A percentile compares a stretch with the other conserved stretches of the same genome.
These are phyloP conservation scores for Drosophila sucinea DNA, from an alignment of 1,140 invertebrate genomes.

Conservation along the genomic window DNA sequence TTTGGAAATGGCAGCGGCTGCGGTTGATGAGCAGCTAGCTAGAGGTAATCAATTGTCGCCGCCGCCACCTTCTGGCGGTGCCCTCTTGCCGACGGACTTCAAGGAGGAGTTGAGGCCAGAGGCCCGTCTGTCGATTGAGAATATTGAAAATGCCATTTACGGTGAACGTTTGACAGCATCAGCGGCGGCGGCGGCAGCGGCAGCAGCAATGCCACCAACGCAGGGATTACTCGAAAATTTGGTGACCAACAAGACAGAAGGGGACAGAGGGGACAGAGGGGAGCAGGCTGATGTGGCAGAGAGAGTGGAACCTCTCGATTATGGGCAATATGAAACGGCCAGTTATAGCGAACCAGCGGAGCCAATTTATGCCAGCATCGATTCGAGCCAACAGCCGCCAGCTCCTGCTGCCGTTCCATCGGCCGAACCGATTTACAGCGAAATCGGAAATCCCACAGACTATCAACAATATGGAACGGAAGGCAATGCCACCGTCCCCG, in stretches of 20 bases:
- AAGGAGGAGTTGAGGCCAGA: conserved; percentile 47
- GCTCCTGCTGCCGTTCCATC: conserved; percentile 3
- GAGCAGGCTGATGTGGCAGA: conserved; percentile 18
- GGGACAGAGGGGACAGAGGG: conserved; percentile 21
- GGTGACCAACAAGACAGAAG: conserved; percentile 42
- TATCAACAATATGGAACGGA: conserved; percentile 68
- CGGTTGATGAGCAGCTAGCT: conserved; percentile 76
- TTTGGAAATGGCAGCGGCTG: conserved; percentile 69
- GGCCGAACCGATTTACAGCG: conserved; percentile 66
- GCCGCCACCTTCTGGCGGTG: conserved; percentile 6
- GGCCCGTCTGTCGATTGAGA: conserved; percentile 77
- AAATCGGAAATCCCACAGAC: conserved; percentile 79
- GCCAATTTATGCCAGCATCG: conserved; percentile 69
- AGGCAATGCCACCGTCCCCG: conserved; percentile 25
- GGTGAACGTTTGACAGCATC: conserved; percentile 71
- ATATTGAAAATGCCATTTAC: conserved; percentile 83
- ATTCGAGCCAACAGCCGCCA: conserved; percentile 45
- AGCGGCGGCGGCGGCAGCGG: conserved; percentile 14
- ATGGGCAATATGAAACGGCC: conserved; percentile 61
- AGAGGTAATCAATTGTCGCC: conserved; percentile 76
- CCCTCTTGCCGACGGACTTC: background rate
- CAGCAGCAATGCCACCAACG: conserved; percentile 21
- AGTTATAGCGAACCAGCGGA: conserved; percentile 58
- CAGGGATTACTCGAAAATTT: conserved; percentile 69
- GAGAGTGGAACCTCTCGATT: conserved; percentile 38